Base-by-base conservation (phyloP, 2,797 vertebrate genomes). In the Echiichthys vipera region DNA sequence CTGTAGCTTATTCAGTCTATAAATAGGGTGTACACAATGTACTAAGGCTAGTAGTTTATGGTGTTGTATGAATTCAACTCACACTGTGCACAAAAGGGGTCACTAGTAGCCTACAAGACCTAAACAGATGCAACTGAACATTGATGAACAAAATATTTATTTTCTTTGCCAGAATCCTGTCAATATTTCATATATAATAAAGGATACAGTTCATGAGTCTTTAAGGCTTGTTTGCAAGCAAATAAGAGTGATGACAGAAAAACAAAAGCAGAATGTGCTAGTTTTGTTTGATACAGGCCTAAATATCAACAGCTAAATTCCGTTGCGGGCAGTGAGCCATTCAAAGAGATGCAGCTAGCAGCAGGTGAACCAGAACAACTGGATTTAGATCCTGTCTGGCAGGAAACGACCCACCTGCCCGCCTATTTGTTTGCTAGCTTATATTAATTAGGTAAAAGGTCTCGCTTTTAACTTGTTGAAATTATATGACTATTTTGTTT, bases 281-380 rank as follows among this genome's bases (percentile, higher is more conserved):
- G 18, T 36, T 62, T 22, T 22, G 25, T 51, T 56, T 34, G 40
- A 54, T 29, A 2, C 1, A 24, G 20, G 10, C 10, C 15, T 13
- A 22, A 40, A 65, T 22, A 59, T 59, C 7, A 69, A 30, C 32
- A 55, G 24, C 34, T 3, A 22, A 22, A n/a, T 27, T 22, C 7
- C 9, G 24, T 49, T 1, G 15, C 15, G 0, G 4, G 34, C n/a
- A 18, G 12, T 10, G 30, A 53, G 36, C 46, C 59, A 47, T 15
- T 2, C 61, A 47, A 20, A 74, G 32, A 46, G 34, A 64, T 37
- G 24, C 46, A 59, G 43, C 32, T 36, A 42, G 40, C 47, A 63
- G 66, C 24, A 40, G 25, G 13, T 49, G 47, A 92, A 93, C 88
- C 77, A 65, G 91, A 59, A 54, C 6, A 66, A 90, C 89, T 72